Evolutionary conservation across 2,797 vertebrate genomes (phyloP), one percentile per base, ranked within the genome.

Genomic region (Falco cherrug): DNA sequence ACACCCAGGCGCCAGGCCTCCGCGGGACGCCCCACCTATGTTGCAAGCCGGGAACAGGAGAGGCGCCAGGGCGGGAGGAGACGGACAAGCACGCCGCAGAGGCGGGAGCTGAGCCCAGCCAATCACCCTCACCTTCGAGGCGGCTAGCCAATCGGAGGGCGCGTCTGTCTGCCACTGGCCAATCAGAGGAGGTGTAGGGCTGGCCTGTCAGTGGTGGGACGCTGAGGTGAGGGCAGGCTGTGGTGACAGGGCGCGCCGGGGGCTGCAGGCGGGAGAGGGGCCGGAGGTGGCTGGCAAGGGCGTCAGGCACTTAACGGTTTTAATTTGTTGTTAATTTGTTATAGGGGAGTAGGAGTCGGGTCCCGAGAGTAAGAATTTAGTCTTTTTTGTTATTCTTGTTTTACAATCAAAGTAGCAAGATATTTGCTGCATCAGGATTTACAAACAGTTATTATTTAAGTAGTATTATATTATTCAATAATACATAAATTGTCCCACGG

Each of bases 251-350:
- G 11, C 22, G 25, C 1, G 0, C 6, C 7, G 10, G 41, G n/a
- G 26, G 22, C 48, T 68, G 48, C 26, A 2, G 33, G 37, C 26
- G 15, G 31, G 26, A n/a, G 6, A 10, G 1, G 41, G 19, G 11
- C 9, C 19, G 35, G 68, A 28, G 17, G 31, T 7, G 26, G 5
- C n/a, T 37, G 1, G 0, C 5, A 4, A 4, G 24, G 12, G 54
- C 2, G 0, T 64, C 11, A 10, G 15, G 20, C 20, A 5, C 25
- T 37, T 78, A 28, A 10, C 0, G 0, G 1, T 63, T 83, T 60
- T 48, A 77, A 48, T 83, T 84, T 2, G 2, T 22, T 48, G 5
- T 71, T 90, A 64, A 41, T 53, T 89, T 33, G 39, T 78, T 86
- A 24, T 12, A 71, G 31, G 10, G 12, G 22, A 71, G 64, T 35